These are phyloP conservation scores for Drosophila meridiana DNA, from an alignment of 2,888 invertebrate genomes.

Conservation along the genomic window DNA sequence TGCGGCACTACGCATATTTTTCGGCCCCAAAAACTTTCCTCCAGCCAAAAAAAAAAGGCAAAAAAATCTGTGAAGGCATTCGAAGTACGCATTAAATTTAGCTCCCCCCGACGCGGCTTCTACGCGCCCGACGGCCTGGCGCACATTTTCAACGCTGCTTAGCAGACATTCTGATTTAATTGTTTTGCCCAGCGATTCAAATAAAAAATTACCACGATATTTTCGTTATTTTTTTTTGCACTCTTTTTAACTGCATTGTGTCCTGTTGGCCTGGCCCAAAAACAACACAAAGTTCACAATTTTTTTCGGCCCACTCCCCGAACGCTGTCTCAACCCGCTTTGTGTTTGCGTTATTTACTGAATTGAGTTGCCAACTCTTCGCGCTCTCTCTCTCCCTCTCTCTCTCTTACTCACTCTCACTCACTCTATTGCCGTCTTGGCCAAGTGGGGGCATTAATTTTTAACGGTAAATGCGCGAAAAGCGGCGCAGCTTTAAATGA, in stretches of 20 bases:
- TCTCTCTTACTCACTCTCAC: neutral
- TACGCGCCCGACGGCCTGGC: conserved; percentile 39
- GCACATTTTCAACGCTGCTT: conserved; percentile 65
- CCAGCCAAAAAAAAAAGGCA: neutral
- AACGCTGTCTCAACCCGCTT: conserved; percentile 23
- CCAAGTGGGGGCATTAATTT: conserved; percentile 80
- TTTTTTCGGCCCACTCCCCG: conserved; percentile 12
- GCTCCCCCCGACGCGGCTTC: neutral
- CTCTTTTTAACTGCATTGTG: conserved; percentile 40
- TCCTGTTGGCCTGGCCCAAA: conserved; percentile 12
- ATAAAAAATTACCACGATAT: conserved; percentile 54
- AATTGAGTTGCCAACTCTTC: conserved; percentile 73
- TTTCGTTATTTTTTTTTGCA: conserved; percentile 15
- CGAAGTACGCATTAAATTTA: conserved; percentile 45
- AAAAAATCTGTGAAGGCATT: conserved; percentile 53
- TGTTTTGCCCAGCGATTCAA: conserved; percentile 68
- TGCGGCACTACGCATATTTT: conserved; percentile 57
- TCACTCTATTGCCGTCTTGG: neutral
- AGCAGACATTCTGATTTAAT: conserved; percentile 79
- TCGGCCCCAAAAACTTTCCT: conserved; percentile 31
- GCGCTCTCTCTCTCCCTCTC: neutral
- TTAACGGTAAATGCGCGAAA: conserved; percentile 82
- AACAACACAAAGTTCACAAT: conserved; percentile 18
- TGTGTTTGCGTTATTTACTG: conserved; percentile 66
- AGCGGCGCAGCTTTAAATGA: conserved; percentile 70